Evolutionary conservation across 2,113 vertebrate genomes (phyloP).

Genomic region (Hystrix cristata): DNA sequence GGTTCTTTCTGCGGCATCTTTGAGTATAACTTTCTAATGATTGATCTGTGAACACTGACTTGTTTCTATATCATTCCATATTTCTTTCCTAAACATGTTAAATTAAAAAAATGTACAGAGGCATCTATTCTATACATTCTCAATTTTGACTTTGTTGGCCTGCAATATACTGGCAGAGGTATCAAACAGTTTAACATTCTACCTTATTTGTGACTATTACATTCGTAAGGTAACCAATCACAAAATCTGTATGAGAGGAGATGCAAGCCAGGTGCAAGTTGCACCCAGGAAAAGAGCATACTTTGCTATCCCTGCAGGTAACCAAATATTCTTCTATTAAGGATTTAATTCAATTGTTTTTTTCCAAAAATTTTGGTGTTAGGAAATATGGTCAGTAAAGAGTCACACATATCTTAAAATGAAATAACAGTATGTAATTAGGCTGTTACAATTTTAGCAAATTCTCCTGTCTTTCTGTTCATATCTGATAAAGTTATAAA

Average conservation of each 20-base stretch:
- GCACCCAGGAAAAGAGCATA: background rate
- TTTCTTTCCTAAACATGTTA: conserved; percentile 6
- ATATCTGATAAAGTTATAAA: conserved; percentile 15
- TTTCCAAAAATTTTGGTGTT: background rate
- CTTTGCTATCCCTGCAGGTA: background rate
- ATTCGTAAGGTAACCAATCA: background rate
- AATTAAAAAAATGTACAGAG: background rate
- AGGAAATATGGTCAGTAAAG: background rate
- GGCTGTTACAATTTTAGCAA: background rate
- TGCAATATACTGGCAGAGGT: background rate
- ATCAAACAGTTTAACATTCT: background rate
- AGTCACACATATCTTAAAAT: background rate
- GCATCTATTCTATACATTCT: background rate
- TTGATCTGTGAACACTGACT: background rate
- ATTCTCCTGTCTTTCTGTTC: background rate
- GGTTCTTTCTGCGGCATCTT: background rate
- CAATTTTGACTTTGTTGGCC: background rate
- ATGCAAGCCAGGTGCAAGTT: background rate
- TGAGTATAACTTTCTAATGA: background rate
- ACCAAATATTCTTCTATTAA: background rate
- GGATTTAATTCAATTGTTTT: conserved; percentile 1
- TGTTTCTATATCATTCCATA: background rate
- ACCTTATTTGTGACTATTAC: background rate
- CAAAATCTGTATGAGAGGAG: background rate
- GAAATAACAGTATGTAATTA: background rate